Conservation (phyloP, 2,797 vertebrate genomes). For the Echeneis naucrates region DNA sequence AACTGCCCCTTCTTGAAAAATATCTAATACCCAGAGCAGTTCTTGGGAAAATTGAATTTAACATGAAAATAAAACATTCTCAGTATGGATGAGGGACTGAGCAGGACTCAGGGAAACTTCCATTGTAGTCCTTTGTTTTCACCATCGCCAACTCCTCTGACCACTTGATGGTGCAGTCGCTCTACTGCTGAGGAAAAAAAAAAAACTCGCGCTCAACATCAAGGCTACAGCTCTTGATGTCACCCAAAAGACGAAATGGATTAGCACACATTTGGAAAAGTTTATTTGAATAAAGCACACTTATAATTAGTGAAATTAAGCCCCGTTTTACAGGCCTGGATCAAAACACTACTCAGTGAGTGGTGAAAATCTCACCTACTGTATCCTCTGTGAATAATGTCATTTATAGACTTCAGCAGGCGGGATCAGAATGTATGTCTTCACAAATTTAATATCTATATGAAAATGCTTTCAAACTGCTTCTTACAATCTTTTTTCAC, state of each 20-base stretch:
- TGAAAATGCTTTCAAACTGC: not conserved
- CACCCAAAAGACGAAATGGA: conserved; percentile 61
- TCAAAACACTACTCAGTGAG: conserved; percentile 17
- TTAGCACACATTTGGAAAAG: conserved; percentile 64
- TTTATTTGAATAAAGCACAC: conserved; percentile 61
- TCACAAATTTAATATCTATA: not conserved
- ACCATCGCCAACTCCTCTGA: not conserved
- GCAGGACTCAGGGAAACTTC: not conserved
- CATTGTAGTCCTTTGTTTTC: not conserved
- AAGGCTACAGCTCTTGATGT: conserved; percentile 53
- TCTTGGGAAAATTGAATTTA: not conserved
- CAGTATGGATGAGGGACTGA: not conserved
- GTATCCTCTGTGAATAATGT: conserved; percentile 40
- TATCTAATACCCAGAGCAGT: not conserved
- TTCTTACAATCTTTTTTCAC: conserved; percentile 1
- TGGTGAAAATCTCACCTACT: conserved; percentile 21
- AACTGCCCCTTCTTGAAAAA: not conserved
- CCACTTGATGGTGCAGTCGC: conserved; percentile 65
- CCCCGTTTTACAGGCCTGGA: conserved; percentile 26
- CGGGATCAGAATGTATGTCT: conserved; percentile 18
- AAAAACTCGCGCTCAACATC: conserved; percentile 42
- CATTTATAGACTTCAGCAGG: conserved; percentile 18
- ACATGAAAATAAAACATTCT: not conserved
- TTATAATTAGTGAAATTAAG: conserved; percentile 67
- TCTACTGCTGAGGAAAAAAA: conserved; percentile 44